phyloP scores from a whole-genome alignment of 2,888 invertebrate genomes.

The Invenusta paracnida region DNA sequence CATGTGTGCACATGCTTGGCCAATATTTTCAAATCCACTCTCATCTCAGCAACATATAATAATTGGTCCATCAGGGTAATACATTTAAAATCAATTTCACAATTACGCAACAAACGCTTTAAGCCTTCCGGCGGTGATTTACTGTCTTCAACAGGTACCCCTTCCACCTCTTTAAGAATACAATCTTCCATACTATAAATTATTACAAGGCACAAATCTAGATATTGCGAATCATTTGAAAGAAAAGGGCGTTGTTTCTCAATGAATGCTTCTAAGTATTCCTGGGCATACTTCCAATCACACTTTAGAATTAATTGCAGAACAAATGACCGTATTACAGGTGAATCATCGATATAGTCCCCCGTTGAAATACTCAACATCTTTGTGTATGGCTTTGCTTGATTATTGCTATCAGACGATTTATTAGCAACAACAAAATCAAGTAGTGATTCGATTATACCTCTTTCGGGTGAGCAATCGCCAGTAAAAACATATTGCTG shows the following conservation, averaged over 20 bases:
- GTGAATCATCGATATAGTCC: neutral
- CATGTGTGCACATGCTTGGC: neutral
- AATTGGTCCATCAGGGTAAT: neutral
- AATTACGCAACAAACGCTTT: neutral
- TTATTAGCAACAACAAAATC: neutral
- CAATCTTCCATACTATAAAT: neutral
- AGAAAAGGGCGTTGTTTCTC: neutral
- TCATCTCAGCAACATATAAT: neutral
- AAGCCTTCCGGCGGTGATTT: neutral
- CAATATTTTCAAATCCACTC: neutral
- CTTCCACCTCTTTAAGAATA: neutral
- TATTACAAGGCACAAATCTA: neutral
- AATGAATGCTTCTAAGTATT: neutral
- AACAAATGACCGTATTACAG: neutral
- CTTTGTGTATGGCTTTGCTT: neutral
- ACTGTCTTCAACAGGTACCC: neutral
- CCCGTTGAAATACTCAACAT: neutral
- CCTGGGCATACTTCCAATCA: neutral
- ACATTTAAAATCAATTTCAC: neutral
- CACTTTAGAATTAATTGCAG: neutral
- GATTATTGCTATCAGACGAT: neutral
- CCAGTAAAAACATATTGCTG: neutral
- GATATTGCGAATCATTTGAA: neutral
- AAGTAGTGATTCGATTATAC: neutral
- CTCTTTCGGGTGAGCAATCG: neutral